These are phyloP conservation scores for Myopa testacea DNA, from an alignment of 2,888 invertebrate species.

Conservation along the genomic window DNA sequence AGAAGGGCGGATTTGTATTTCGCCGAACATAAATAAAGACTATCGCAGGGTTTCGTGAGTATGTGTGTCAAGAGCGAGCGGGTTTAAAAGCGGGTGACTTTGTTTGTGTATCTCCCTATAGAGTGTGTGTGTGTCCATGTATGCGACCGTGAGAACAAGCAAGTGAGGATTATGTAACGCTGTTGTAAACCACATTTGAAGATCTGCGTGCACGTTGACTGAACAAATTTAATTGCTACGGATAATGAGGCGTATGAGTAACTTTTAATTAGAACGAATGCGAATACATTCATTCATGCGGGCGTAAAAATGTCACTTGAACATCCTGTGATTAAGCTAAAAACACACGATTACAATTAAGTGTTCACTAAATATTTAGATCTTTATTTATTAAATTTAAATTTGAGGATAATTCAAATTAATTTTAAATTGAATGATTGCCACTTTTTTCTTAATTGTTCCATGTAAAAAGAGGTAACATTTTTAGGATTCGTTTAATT, in stretches of 20 bases:
- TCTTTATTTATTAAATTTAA: no score
- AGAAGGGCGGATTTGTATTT: background rate
- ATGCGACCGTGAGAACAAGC: background rate
- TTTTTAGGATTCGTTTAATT: no score
- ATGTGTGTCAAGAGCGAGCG: no score
- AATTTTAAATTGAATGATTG: no score
- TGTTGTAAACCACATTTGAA: background rate
- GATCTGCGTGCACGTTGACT: background rate
- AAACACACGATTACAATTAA: no score
- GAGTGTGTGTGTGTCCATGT: background rate
- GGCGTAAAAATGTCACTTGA: background rate
- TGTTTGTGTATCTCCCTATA: background rate
- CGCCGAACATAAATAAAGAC: background rate
- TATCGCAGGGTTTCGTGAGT: background rate
- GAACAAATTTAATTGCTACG: slow-evolving; percentile 2
- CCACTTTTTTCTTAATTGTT: no score
- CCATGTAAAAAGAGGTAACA: no score
- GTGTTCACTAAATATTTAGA: no score
- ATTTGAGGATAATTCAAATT: no score
- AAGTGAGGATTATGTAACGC: background rate
- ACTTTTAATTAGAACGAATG: slow-evolving; percentile 11
- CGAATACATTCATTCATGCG: background rate
- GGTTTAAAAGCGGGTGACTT: no score
- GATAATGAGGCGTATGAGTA: slow-evolving; percentile 19
- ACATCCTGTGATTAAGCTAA: no score